Conservation (phyloP, 2,113 vertebrate genomes). For the Myrmecobius fasciatus region DNA sequence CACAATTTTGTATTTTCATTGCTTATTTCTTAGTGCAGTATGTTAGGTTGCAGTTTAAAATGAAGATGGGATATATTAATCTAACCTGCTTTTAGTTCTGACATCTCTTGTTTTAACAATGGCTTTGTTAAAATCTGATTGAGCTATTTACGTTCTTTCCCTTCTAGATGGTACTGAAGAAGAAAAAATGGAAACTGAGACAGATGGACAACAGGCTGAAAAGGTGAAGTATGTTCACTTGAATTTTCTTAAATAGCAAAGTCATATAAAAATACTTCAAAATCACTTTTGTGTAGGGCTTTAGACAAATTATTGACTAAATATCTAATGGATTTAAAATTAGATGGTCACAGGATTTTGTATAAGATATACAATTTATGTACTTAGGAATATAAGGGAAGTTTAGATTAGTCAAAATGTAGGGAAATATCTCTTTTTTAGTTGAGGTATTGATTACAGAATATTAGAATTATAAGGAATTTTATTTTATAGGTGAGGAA, state of each 20-base stretch:
- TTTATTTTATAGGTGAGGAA: neutral
- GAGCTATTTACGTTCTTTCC: slow-evolving; percentile 28
- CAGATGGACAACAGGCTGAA: slow-evolving; percentile 91
- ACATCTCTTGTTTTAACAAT: neutral
- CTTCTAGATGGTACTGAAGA: slow-evolving; percentile 87
- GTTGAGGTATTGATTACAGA: neutral
- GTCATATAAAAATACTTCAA: neutral
- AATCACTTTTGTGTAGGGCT: neutral
- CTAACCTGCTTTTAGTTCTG: neutral
- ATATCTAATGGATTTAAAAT: neutral
- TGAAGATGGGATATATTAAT: neutral
- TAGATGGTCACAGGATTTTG: neutral
- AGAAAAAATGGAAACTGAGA: slow-evolving; percentile 94
- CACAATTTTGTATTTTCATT: neutral
- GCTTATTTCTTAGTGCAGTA: neutral
- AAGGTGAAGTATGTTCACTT: slow-evolving; percentile 85
- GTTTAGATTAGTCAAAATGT: neutral
- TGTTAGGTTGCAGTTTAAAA: neutral
- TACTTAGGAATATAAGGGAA: neutral
- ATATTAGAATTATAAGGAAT: neutral
- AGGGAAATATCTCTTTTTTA: neutral
- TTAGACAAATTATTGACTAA: neutral
- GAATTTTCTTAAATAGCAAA: neutral
- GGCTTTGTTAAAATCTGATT: neutral
- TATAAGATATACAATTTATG: neutral